Percentiles rank a stretch among this genome's conserved stretches.
Conservation (phyloP, 2,888 invertebrate genomes). For the Coremacera marginata region DNA sequence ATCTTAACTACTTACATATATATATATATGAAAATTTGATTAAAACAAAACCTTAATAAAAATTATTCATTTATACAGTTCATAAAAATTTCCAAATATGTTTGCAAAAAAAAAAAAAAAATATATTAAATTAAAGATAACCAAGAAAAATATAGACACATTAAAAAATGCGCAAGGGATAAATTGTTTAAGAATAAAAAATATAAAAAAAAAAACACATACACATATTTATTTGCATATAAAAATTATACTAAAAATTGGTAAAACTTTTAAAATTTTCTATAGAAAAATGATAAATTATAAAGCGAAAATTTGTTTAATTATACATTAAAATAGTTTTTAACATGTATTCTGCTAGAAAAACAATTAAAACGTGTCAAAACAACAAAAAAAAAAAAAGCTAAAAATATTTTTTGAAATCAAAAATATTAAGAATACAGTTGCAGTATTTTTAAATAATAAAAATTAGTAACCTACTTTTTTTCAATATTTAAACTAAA, state of each 20-base stretch:
- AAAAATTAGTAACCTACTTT: too few species aligned
- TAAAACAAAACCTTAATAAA: neutral
- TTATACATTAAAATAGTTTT: neutral
- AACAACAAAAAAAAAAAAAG: neutral
- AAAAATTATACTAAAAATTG: neutral
- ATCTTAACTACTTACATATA: too few species aligned
- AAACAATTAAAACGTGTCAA: too few species aligned
- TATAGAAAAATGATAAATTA: neutral
- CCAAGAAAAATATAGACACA: neutral
- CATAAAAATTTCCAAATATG: conserved; percentile 21
- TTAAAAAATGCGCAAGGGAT: conserved; percentile 21
- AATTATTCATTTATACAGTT: conserved; percentile 16
- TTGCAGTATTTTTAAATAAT: too few species aligned
- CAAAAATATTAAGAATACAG: neutral
- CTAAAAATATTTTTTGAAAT: neutral
- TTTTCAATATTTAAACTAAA: neutral
- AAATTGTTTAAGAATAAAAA: neutral
- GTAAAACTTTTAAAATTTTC: neutral
- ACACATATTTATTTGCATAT: neutral
- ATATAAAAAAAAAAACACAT: neutral
- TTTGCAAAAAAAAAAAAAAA: neutral
- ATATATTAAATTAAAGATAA: conserved; percentile 1
- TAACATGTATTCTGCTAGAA: too few species aligned
- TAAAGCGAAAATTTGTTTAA: neutral
- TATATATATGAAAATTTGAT: neutral